Conservation (phyloP, 2,113 vertebrate genomes). For the Sus scrofa region DNA sequence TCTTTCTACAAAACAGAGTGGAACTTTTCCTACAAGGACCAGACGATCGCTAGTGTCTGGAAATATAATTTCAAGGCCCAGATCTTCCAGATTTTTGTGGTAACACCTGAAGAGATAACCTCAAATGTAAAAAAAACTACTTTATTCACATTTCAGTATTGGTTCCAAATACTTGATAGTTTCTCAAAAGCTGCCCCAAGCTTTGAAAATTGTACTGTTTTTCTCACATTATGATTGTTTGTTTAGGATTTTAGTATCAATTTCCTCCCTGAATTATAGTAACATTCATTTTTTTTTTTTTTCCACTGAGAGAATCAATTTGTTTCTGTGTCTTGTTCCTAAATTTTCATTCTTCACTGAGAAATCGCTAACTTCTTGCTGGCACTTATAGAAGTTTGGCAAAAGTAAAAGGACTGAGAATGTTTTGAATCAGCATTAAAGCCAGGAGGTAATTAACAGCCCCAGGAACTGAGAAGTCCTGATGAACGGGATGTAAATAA, state of each 20-base stretch:
- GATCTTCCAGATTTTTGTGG: constrained; percentile 88
- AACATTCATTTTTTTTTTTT: not conserved
- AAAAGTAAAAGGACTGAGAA: constrained; percentile 49
- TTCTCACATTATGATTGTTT: constrained; percentile 15
- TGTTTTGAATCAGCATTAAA: constrained; percentile 68
- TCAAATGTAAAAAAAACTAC: constrained; percentile 47
- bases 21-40: constrained; percentile 93
- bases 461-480: constrained; percentile 42
- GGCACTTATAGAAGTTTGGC: constrained; percentile 59
- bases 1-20: constrained; percentile 95
- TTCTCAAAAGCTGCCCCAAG: constrained; percentile 57
- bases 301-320: constrained; percentile 48
- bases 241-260: constrained; percentile 64
- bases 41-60: constrained; percentile 84
- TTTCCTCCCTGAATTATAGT: constrained; percentile 60
- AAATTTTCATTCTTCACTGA: constrained; percentile 40
- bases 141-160: constrained; percentile 22
- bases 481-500: constrained; percentile 61
- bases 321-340: constrained; percentile 58
- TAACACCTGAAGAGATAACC: constrained; percentile 89
- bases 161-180: constrained; percentile 4
- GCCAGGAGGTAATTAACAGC: constrained; percentile 60
- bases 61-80: constrained; percentile 94
- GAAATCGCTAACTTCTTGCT: constrained; percentile 48
- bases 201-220: constrained; percentile 56